These are phyloP conservation scores for Cordilura impudica DNA, from an alignment of 2,888 invertebrate genomes.

Conservation along the genomic window DNA sequence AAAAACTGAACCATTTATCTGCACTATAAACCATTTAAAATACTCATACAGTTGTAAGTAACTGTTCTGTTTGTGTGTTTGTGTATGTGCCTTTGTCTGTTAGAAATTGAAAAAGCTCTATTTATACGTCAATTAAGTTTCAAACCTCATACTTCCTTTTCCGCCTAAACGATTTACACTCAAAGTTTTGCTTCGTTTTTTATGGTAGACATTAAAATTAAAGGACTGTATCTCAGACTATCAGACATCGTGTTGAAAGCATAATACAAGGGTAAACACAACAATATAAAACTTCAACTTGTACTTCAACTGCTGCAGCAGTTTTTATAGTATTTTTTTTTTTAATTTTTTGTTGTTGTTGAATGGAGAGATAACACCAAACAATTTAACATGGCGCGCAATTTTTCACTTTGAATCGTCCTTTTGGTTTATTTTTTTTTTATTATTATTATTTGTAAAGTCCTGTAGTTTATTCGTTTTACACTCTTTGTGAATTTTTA, in stretches of 20 bases:
- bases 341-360: background rate
- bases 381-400: conserved; percentile 66
- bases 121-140: conserved; percentile 75
- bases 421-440: conserved; percentile 22
- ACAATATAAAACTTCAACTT: conserved; percentile 15
- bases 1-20: conserved; percentile 30
- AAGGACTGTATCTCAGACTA: conserved; percentile 50
- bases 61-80: conserved; percentile 15
- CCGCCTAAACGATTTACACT: conserved; percentile 53
- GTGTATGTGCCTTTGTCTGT: conserved; percentile 16
- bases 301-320: conserved; percentile 31
- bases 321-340: background rate
- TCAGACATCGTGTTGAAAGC: conserved; percentile 61
- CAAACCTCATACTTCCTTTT: conserved; percentile 59
- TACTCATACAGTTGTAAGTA: background rate
- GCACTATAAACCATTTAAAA: conserved; percentile 14
- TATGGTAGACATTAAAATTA: conserved; percentile 10
- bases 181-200: conserved; percentile 19
- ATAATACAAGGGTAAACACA: conserved; percentile 54
- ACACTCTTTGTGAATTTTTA: conserved; percentile 47
- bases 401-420: conserved; percentile 71
- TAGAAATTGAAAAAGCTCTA: conserved; percentile 68
- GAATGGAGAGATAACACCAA: conserved; percentile 57
- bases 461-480: conserved; percentile 33
- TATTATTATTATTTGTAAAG: conserved; percentile 9